Conservation (phyloP, 2,113 vertebrate genomes). For the Lepus timidus region DNA sequence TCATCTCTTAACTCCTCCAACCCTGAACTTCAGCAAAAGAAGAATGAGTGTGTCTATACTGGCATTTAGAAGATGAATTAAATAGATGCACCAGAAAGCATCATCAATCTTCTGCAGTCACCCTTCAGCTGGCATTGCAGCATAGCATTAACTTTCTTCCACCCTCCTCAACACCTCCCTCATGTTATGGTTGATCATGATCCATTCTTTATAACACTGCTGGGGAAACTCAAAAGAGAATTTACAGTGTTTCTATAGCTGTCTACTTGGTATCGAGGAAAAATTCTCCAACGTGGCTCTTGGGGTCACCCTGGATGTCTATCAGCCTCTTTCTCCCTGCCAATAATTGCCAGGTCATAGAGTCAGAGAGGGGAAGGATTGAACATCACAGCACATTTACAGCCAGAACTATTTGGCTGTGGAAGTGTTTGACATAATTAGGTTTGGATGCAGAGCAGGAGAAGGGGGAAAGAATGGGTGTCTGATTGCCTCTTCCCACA, state of each 20-base stretch:
- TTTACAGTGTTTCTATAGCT: not conserved
- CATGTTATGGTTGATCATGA: not conserved
- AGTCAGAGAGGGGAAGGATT: not conserved
- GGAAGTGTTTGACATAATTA: not conserved
- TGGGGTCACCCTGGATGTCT: not conserved
- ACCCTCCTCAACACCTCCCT: not conserved
- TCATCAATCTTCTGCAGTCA: not conserved
- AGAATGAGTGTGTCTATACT: not conserved
- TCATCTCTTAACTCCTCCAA: not conserved
- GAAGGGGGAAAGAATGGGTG: not conserved
- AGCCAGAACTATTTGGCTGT: not conserved
- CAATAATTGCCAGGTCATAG: not conserved
- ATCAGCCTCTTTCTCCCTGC: not conserved
- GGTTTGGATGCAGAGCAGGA: not conserved
- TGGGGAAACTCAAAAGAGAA: not conserved
- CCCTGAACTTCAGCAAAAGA: not conserved
- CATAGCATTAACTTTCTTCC: not conserved
- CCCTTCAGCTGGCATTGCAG: not conserved
- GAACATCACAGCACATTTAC: not conserved
- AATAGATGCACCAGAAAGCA: not conserved
- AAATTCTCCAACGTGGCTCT: not conserved
- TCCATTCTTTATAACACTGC: not conserved
- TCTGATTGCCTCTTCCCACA: not conserved
- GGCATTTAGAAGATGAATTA: constrained; percentile 15
- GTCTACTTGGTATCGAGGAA: not conserved